These are phyloP conservation scores for Euspilapteryx auroguttella DNA, from an alignment of 2,888 invertebrate species.

Conservation along the genomic window DNA sequence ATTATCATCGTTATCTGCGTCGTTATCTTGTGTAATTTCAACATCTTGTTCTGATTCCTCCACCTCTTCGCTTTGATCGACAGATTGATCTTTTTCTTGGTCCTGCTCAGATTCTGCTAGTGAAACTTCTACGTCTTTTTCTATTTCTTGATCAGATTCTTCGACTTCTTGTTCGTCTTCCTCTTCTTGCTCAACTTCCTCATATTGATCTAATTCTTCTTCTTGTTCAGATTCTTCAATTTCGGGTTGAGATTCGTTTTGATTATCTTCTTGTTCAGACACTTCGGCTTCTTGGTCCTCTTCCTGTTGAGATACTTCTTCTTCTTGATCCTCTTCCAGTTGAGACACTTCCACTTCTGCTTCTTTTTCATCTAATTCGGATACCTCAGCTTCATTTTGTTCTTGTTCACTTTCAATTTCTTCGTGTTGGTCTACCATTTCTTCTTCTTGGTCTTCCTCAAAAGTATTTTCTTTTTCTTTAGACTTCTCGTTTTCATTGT, in stretches of 20 bases:
- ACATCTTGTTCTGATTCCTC: slow-evolving; percentile 6
- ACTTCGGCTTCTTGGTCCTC: not conserved
- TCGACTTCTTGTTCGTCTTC: slow-evolving; percentile 6
- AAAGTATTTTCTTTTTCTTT: slow-evolving; percentile 3
- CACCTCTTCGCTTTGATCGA: slow-evolving; percentile 5
- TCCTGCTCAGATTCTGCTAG: slow-evolving; percentile 4
- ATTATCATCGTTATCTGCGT: slow-evolving; percentile 9
- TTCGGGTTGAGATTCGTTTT: too few species aligned
- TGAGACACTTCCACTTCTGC: not conserved
- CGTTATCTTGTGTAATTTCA: slow-evolving; percentile 7
- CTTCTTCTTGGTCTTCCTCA: not conserved
- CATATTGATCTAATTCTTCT: slow-evolving; percentile 1
- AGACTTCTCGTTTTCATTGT: slow-evolving; percentile 5
- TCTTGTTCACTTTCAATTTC: not conserved
- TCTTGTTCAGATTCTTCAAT: not conserved
- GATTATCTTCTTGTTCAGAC: too few species aligned
- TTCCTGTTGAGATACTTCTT: slow-evolving; percentile 2
- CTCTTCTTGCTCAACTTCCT: slow-evolving; percentile 4
- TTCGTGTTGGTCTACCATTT: not conserved
- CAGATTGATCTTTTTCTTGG: slow-evolving; percentile 7
- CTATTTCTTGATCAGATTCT: slow-evolving; percentile 6
- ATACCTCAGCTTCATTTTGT: slow-evolving; percentile 2
- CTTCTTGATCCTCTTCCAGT: not conserved
- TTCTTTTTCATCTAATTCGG: not conserved
- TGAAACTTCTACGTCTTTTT: slow-evolving; percentile 4